Evolutionary conservation across 2,888 invertebrate genomes (phyloP), one percentile per base, ranked within the genome.

Genomic region (Drosophila percnosoma): DNA sequence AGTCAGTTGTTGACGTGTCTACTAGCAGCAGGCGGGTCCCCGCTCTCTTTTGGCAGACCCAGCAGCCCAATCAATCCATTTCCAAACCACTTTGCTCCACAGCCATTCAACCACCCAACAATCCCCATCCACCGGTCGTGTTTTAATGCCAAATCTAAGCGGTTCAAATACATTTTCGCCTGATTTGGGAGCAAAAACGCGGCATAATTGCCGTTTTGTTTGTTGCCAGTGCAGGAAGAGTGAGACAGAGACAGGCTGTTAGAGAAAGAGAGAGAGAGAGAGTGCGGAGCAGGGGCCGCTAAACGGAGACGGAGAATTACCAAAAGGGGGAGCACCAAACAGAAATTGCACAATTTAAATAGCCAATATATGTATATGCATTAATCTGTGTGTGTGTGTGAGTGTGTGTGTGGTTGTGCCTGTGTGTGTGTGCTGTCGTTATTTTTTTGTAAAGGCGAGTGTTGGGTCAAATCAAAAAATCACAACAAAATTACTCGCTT

Each of bases 201-300:
- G 84, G 89, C 87, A 88, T 88, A 88, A 88, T 88, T 88, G 87
- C 90, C 90, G 82, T 87, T 90, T 87, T 83, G 87, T 85, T 83
- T 73, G 83, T 27, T 63, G 61, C 52, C 31, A 36, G 18, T 55
- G 67, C 42, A 54, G 45, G 34, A 42, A 51, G 61, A 68, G 45
- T 8, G 27, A 29, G 58, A 34, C 34, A 2, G 4, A 42, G 45
- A 24, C 15, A 27, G 29, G 31, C 29, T 15, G 24, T 21, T 53
- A 42, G 21, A 67, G 15, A 15, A 1, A 21, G 6, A 24, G 55
- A 57, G 60, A 15, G 29, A 18, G 10, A 18, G n/a, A 24, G 24
- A 8, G 24, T 3, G 42, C 18, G 6, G 24, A 45, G 36, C 11
- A 36, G 7, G 13, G 27, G 24, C n/a, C 55, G 65, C 45, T 48